Evolutionary conservation across 2,797 vertebrate genomes (phyloP).

Genomic region (Euthynnus affinis): DNA sequence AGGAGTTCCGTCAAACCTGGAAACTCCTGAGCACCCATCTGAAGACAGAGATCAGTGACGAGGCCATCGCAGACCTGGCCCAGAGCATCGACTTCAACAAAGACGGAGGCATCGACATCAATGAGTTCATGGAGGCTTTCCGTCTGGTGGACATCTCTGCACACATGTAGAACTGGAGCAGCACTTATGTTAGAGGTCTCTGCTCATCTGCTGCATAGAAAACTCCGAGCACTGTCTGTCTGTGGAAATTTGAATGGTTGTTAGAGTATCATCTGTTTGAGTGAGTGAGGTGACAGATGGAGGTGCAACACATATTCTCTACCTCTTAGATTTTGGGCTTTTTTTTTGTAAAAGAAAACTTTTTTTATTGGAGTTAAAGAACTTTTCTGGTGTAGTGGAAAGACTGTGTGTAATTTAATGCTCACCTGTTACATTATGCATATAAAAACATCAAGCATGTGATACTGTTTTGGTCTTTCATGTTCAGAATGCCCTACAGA

Average conservation of each 20-base stretch:
- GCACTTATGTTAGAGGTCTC: neutral
- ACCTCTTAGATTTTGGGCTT: slow-evolving; percentile 4
- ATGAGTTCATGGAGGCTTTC: slow-evolving; percentile 97
- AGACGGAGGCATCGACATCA: slow-evolving; percentile 96
- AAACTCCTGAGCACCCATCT: slow-evolving; percentile 94
- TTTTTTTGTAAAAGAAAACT: neutral
- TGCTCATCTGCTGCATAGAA: neutral
- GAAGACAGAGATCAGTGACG: slow-evolving; percentile 88
- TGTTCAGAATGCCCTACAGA: neutral
- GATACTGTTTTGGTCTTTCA: slow-evolving; percentile 12
- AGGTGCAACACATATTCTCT: slow-evolving; percentile 32
- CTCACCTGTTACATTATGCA: slow-evolving; percentile 4
- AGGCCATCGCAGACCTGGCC: slow-evolving; percentile 89
- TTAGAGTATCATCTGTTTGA: neutral
- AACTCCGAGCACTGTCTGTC: neutral
- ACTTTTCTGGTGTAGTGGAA: slow-evolving; percentile 3
- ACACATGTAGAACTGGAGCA: slow-evolving; percentile 29
- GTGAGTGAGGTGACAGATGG: neutral
- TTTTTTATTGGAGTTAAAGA: neutral
- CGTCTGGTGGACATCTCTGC: slow-evolving; percentile 88
- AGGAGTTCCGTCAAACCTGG: slow-evolving; percentile 95
- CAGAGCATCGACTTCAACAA: slow-evolving; percentile 97
- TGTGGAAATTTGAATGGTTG: neutral
- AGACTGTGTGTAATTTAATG: neutral
- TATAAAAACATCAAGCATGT: slow-evolving; percentile 9